Evolutionary conservation across 1,140 invertebrate genomes (phyloP).

Genomic region (Conopomorpha cramerella): DNA sequence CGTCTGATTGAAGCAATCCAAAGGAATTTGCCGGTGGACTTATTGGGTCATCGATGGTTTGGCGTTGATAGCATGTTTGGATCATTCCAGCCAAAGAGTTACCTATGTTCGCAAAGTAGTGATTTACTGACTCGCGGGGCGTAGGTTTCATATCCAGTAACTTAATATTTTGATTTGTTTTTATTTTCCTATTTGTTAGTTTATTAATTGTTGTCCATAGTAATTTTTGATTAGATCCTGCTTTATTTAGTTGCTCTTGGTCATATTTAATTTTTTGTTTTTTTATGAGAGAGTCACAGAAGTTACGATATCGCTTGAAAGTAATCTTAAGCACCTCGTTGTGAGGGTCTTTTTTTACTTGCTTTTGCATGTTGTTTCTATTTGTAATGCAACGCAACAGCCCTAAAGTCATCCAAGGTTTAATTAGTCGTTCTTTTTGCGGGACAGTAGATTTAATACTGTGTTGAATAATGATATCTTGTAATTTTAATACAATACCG

Average conservation of each 20-base stretch:
- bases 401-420: conserved; percentile 2
- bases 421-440: not conserved
- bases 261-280: conserved; percentile 1
- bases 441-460: conserved; percentile 1
- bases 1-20: not conserved
- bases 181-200: not conserved
- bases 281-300: conserved; percentile 1
- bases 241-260: not conserved
- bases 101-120: conserved; percentile 2
- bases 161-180: not conserved
- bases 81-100: conserved; percentile 1
- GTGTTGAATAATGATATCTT: not conserved
- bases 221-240: not conserved
- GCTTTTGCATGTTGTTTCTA: conserved; percentile 7
- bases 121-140: not conserved
- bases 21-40: not conserved
- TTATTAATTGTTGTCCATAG: conserved; percentile 3
- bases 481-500: conserved; percentile 2
- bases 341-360: not conserved
- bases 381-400: conserved; percentile 1
- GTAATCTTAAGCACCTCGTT: conserved; percentile 9
- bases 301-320: conserved; percentile 2
- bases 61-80: not conserved
- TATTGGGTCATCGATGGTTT: not conserved
- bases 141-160: conserved; percentile 1